Evolutionary conservation across 1,140 invertebrate species (phyloP), one percentile per base, ranked within the genome.

Genomic region (Formica selysi): DNA sequence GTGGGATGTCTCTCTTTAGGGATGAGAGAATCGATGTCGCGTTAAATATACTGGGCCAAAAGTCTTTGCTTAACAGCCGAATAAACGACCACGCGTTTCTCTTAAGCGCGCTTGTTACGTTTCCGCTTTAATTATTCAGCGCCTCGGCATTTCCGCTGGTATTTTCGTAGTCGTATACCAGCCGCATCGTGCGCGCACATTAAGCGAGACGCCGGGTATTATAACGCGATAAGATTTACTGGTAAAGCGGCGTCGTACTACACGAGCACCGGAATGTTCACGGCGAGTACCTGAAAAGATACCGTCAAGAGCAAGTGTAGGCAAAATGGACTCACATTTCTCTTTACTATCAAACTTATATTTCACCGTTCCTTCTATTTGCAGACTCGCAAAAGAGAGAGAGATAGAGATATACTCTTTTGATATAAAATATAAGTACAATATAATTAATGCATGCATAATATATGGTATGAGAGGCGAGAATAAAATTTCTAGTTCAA

Each of bases 51-150:
- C 48, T n/a, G 29, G 32, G 41, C 26, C 59, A 57, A 87, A 76
- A 86, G 29, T 41, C 57, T 44, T 57, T 78, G 64, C 71, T 87
- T 67, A 29, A 79, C 38, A 44, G 29, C 79, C 62, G 85, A 48
- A 54, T 68, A 44, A 80, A 76, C 41, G 70, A 44, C 36, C 11
- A 57, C 70, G 11, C 54, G 36, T 61, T n/a, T 32, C 79, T 87
- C 73, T 76, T 84, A 38, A 54, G 62, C 85, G 54, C 85, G 79
- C 54, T 67, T 67, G 51, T 65, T 88, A 87, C 67, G 73, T 78
- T 87, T 76, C 44, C 79, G 71, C 44, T 87, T 89, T 85, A 87
- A 87, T 89, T 89, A 89, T 89, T 87, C 86, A 84, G 70, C 22
- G 57, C 41, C 59, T n/a, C 79, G 59, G 59, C 57, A 73, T 76